Percentiles rank a stretch among this genome's conserved stretches.
Conservation (phyloP, 2,113 vertebrate species). For the Menidia beryllina region DNA sequence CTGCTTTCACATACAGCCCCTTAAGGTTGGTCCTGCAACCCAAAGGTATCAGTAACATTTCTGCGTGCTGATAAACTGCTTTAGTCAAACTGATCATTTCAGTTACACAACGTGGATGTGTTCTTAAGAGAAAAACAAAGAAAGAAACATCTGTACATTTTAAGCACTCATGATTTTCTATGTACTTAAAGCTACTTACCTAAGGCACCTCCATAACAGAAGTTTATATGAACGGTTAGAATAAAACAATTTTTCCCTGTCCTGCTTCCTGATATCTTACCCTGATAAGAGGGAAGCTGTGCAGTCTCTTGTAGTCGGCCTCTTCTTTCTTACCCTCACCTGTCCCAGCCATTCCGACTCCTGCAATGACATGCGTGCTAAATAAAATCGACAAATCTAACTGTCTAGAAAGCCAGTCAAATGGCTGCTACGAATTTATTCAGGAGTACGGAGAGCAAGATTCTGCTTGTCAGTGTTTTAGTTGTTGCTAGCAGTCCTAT, state of each 20-base stretch:
- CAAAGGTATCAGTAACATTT: not conserved
- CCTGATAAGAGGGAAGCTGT: slow-evolving; percentile 95
- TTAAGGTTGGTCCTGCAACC: not conserved
- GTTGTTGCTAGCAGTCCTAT: slow-evolving; percentile 22
- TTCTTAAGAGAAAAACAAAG: too few species aligned
- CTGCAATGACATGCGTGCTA: slow-evolving; percentile 25
- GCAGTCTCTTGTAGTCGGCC: slow-evolving; percentile 93
- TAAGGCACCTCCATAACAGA: too few species aligned
- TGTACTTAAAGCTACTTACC: too few species aligned
- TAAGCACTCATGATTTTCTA: too few species aligned
- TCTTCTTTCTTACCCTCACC: slow-evolving; percentile 94
- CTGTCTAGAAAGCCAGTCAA: not conserved
- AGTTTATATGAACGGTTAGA: too few species aligned
- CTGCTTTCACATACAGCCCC: too few species aligned
- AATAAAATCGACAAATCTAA: not conserved
- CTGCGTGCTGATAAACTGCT: not conserved
- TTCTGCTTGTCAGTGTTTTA: not conserved
- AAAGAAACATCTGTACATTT: too few species aligned
- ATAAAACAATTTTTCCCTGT: not conserved
- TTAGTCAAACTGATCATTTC: not conserved
- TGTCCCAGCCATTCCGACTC: slow-evolving; percentile 88
- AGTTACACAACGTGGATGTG: not conserved
- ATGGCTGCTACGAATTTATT: not conserved
- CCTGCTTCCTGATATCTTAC: slow-evolving; percentile 73
- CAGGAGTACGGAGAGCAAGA: too few species aligned